phyloP scores from a whole-genome alignment of 2,888 invertebrate genomes.

The Eupelmus urozonus region DNA sequence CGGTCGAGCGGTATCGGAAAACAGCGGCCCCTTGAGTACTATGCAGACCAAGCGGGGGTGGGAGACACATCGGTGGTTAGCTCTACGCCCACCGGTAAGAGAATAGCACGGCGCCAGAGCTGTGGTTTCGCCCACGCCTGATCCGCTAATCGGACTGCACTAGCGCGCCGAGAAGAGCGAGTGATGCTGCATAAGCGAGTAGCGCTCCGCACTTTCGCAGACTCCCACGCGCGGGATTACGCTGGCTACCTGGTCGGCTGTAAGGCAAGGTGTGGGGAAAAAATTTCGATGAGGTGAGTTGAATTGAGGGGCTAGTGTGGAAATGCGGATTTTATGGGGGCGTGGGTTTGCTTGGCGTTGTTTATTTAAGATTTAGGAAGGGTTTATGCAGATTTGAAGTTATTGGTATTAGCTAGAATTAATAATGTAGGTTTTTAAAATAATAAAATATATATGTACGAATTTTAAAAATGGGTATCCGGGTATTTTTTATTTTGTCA shows the following conservation, averaged over 20 bases:
- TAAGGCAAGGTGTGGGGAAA: not conserved
- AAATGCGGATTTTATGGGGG: no score
- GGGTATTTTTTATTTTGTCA: no score
- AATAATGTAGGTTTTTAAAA: no score
- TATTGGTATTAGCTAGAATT: no score
- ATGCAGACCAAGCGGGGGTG: not conserved
- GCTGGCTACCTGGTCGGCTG: not conserved
- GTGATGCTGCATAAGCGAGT: slow-evolving; percentile 44
- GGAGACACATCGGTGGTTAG: not conserved
- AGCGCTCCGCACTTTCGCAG: slow-evolving; percentile 13
- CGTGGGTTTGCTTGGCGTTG: no score
- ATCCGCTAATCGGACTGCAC: slow-evolving; percentile 44
- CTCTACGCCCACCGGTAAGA: not conserved
- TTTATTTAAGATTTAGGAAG: no score
- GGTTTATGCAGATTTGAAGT: no score
- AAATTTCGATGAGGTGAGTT: slow-evolving; percentile 3
- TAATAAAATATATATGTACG: no score
- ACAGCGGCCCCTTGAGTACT: not conserved
- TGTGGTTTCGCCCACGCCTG: slow-evolving; percentile 29
- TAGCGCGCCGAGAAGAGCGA: not conserved
- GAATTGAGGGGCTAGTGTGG: no score
- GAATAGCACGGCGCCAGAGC: not conserved
- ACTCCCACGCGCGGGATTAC: not conserved
- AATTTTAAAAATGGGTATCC: no score
- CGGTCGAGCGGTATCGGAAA: slow-evolving; percentile 19